Evolutionary conservation across 1,140 invertebrate genomes (phyloP), one percentile per base, ranked within the genome.

Genomic region (Manduca sexta): DNA sequence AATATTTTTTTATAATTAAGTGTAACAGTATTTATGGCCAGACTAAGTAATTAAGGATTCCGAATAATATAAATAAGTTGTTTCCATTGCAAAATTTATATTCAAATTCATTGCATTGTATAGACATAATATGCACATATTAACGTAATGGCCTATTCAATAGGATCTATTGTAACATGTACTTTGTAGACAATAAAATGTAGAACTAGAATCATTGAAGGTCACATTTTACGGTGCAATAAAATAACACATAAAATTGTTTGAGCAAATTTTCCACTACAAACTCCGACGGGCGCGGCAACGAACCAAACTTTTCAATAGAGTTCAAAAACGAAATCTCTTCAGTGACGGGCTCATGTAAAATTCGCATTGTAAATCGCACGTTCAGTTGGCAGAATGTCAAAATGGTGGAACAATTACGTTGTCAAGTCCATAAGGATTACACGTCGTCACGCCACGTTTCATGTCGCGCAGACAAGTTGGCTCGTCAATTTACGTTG

Each of bases 331-430:
- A 8, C 21, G 21, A 26, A 42, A 29, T 42, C 40, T 30, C 49
- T 35, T 47, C 44, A 41, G 31, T 45, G 16, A 40, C 18, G 18
- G 11, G 38, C 18, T 40, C 10, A 16, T 18, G 38, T 40, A 40
- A 40, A 40, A 40, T 17, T 40, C 38, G 10, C 38, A 40, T 40
- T 40, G 16, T 40, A 40, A 40, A 40, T 40, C 38, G 38, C 16
- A 40, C 16, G 38, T 40, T 52, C 52, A 40, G 54, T 52, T 59
- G 59, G 50, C 63, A 59, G 42, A 61, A 56, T 58, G 64, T 64
- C 64, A 64, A 55, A 59, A 49, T 60, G 55, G 51, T 41, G 56
- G 46, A 64, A 61, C 57, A 61, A 68, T 68, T 64, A 64, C 57
- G 53, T 52, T 52, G 55, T 62, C 56, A 58, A 47, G 43, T 50